Base-by-base conservation (phyloP, 1,140 invertebrate genomes). In the Diorhabda sublineata region DNA sequence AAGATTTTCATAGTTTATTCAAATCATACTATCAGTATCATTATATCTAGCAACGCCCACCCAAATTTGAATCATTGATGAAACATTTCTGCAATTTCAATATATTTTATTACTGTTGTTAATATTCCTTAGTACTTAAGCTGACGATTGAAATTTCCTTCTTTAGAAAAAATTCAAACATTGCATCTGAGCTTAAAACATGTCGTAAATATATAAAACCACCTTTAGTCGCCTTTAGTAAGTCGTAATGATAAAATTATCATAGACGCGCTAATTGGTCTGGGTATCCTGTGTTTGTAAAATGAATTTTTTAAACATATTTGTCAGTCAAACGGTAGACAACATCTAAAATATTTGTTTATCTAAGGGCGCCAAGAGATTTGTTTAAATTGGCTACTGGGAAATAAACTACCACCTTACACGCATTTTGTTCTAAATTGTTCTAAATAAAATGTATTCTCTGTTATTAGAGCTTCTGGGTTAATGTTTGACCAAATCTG, bases 201-300 rank as follows among this genome's bases (percentile, higher is more conserved):
- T 6, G 6, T 11, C 58, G 8, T 60, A 11, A 60, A 60, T 42
- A 11, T 6, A 26, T 60, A 11, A 60, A 60, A 60, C 6, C 52
- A n/a, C 6, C 52, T 56, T n/a, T 6, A 56, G 52, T 7, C 6
- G 58, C n/a, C 58, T 60, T 60, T 60, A 42, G 11, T 60, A 11
- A 11, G 11, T 60, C 58, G 58, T 60, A 60, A 60, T 60, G 58
- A 60, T 42, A 42, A 26, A 60, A 60, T 60, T 60, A 60, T 60
- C 58, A 11, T 6, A 3, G 7, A 11, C 8, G 58, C 58, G 8
- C 58, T 60, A 60, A 60, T 60, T 60, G 58, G 58, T 26, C 58
- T 11, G 42, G 58, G 58, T 42, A 60, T 42, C 58, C 11, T 60
- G 58, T 26, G 58, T 42, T 60, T 42, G 58, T 26, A 60, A 52